Conservation (phyloP, 2,888 invertebrate species). For the Amiota communis region DNA sequence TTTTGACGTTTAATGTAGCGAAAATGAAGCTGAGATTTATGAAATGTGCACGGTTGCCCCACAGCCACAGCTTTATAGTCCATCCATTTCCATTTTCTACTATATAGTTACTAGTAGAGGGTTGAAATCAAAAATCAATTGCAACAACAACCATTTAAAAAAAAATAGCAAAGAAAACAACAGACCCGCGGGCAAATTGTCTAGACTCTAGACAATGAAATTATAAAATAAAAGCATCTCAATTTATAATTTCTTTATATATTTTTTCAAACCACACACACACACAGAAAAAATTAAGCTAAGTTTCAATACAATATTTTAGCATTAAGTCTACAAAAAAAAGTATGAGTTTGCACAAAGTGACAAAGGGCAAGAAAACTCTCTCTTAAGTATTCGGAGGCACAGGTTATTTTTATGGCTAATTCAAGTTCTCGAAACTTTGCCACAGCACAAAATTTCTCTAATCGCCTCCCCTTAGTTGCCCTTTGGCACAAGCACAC, state of each 20-base stretch:
- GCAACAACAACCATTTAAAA: slow-evolving; percentile 41
- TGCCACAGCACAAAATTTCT: slow-evolving; percentile 13
- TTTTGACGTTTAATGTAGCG: slow-evolving; percentile 72
- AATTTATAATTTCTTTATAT: neutral
- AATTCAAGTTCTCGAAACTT: slow-evolving; percentile 13
- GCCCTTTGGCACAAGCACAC: too few relatives aligned
- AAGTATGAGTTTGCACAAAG: neutral
- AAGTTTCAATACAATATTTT: slow-evolving; percentile 23
- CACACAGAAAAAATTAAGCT: too few relatives aligned
- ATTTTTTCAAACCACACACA: too few relatives aligned
- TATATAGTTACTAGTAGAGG: neutral
- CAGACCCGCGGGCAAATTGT: slow-evolving; percentile 35
- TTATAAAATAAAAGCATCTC: slow-evolving; percentile 30
- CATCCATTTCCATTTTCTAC: too few relatives aligned
- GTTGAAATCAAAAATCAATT: slow-evolving; percentile 64
- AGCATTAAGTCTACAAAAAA: slow-evolving; percentile 2
- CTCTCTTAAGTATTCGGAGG: too few relatives aligned
- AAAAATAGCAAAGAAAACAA: slow-evolving; percentile 36
- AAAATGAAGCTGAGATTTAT: slow-evolving; percentile 71
- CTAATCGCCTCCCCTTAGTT: neutral
- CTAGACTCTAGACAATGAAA: slow-evolving; percentile 47
- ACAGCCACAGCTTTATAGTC: slow-evolving; percentile 26
- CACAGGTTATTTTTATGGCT: slow-evolving; percentile 24
- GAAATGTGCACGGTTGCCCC: slow-evolving; percentile 60
- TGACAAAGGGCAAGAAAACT: neutral